These are phyloP conservation scores for Tromatobia lineatoria DNA, from an alignment of 2,888 invertebrate genomes.

Conservation along the genomic window DNA sequence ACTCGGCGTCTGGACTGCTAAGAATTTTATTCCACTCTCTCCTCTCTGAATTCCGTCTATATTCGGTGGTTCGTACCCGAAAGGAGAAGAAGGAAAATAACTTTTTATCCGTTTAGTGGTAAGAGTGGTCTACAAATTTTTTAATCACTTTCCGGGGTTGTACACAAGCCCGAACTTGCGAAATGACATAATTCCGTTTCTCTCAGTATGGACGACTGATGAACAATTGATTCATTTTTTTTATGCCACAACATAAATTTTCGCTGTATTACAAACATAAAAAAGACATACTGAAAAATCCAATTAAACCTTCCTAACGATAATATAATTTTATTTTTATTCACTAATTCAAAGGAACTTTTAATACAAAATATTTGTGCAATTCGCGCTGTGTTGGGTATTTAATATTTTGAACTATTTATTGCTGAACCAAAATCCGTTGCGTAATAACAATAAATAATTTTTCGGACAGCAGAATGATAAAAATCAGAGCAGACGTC, in stretches of 20 bases:
- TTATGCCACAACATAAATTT: not conserved
- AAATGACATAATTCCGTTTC: not conserved
- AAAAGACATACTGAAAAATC: not conserved
- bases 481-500: too few relatives aligned
- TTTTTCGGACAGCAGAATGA: too few relatives aligned
- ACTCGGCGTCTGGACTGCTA: conserved; percentile 31
- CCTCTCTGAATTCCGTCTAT: not conserved
- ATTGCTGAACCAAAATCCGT: too few relatives aligned
- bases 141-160: not conserved
- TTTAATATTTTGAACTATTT: not conserved
- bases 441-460: too few relatives aligned
- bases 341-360: not conserved
- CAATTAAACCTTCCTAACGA: not conserved
- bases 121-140: not conserved
- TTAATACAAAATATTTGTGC: not conserved
- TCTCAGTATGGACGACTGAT: not conserved
- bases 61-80: not conserved
- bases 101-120: conserved; percentile 16
- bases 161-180: not conserved
- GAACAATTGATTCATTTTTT: not conserved
- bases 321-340: not conserved
- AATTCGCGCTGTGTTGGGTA: not conserved
- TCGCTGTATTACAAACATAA: not conserved
- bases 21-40: conserved; percentile 13
- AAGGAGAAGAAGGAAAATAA: conserved; percentile 1